These are phyloP conservation scores for Pyralis farinalis DNA, from an alignment of 2,888 invertebrate species.

Conservation along the genomic window DNA sequence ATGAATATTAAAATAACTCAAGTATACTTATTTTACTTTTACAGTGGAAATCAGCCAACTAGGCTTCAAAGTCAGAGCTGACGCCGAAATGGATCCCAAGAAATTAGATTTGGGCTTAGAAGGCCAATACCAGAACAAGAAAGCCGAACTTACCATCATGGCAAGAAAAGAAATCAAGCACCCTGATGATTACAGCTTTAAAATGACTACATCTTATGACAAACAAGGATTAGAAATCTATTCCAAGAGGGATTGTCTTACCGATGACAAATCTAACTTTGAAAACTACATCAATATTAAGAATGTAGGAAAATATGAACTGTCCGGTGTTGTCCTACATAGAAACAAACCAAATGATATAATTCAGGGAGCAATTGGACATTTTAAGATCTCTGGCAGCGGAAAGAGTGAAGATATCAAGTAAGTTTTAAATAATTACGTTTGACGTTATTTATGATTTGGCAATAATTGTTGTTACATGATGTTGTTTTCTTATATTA, in stretches of 20 bases:
- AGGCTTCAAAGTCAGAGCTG: conserved; percentile 71
- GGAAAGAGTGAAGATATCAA: conserved; percentile 79
- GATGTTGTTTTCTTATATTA: no score
- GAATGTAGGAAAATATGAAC: conserved; percentile 82
- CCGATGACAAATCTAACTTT: conserved; percentile 81
- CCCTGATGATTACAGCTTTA: conserved; percentile 61
- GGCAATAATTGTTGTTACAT: no score
- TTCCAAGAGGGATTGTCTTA: conserved; percentile 78
- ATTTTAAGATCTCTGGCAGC: conserved; percentile 71
- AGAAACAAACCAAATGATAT: conserved; percentile 76
- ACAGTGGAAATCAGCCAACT: conserved; percentile 78
- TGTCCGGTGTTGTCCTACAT: conserved; percentile 81
- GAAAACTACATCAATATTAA: conserved; percentile 81
- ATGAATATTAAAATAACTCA: no score
- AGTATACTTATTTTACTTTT: no score
- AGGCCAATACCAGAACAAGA: conserved; percentile 80
- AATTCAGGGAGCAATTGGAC: conserved; percentile 78
- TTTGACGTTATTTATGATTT: no score
- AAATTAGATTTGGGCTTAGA: conserved; percentile 79
- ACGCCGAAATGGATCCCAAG: conserved; percentile 80
- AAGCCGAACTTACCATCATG: conserved; percentile 82
- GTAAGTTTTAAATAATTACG: conserved; percentile 60
- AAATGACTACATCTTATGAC: conserved; percentile 44
- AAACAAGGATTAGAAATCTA: conserved; percentile 66
- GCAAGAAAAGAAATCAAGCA: conserved; percentile 67